Conservation (phyloP, 2,113 vertebrate genomes). For the Rostratula benghalensis region DNA sequence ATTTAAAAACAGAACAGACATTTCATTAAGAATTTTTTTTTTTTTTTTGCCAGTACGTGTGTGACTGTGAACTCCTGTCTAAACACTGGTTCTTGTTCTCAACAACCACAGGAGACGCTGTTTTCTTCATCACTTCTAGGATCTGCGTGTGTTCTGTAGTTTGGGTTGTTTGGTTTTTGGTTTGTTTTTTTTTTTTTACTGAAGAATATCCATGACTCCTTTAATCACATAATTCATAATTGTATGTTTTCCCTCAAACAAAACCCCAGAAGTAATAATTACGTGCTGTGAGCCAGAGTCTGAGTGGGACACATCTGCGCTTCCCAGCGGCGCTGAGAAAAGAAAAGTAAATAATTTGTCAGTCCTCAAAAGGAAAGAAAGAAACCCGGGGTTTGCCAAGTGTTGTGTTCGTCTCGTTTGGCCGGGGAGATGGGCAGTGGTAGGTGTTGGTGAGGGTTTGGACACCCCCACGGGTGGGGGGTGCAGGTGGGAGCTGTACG, state of each 20-base stretch:
- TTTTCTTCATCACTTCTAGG: background rate
- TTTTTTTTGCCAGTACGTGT: background rate
- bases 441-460: background rate
- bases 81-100: background rate
- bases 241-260: background rate
- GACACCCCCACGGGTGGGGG: background rate
- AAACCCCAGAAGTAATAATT: background rate
- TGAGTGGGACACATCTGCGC: background rate
- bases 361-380: background rate
- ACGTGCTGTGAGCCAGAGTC: background rate
- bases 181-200: background rate
- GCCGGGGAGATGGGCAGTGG: background rate
- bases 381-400: accelerated
- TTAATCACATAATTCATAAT: background rate
- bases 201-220: background rate
- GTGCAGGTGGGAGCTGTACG: accelerated
- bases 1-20: background rate
- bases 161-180: no score
- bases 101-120: background rate
- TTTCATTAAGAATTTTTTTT: background rate
- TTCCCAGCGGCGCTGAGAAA: background rate
- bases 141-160: background rate
- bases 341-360: background rate
- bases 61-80: background rate
- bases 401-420: accelerated